These are phyloP conservation scores for Dicranocentrus wangi DNA, from an alignment of 2,888 invertebrate genomes.

Conservation along the genomic window DNA sequence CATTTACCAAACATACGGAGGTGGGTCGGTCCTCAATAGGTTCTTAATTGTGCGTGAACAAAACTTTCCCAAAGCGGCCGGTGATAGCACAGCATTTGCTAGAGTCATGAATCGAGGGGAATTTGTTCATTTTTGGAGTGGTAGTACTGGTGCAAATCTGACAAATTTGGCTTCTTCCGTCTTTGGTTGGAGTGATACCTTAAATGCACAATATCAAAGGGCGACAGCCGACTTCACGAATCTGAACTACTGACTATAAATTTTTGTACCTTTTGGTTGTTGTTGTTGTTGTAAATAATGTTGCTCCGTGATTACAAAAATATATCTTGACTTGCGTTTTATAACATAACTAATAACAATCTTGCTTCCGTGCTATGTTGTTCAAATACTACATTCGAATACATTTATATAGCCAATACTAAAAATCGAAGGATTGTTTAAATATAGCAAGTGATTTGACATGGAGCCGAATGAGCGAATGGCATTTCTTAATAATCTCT, in stretches of 20 bases:
- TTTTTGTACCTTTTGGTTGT: neutral
- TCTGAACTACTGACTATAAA: constrained; percentile 29
- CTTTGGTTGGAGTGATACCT: constrained; percentile 23
- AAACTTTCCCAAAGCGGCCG: constrained; percentile 11
- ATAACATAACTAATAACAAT: no score
- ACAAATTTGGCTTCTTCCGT: constrained; percentile 29
- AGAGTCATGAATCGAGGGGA: constrained; percentile 43
- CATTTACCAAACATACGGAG: constrained; percentile 22
- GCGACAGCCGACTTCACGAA: constrained; percentile 20
- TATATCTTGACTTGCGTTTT: no score
- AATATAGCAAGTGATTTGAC: no score
- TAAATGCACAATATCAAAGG: constrained; percentile 20
- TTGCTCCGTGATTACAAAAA: no score
- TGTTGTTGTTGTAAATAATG: neutral
- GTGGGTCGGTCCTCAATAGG: constrained; percentile 22
- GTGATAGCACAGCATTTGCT: constrained; percentile 26
- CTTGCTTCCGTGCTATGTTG: neutral
- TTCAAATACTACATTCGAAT: neutral
- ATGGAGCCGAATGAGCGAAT: no score
- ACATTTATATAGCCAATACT: neutral
- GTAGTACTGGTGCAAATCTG: constrained; percentile 7
- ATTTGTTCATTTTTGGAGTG: constrained; percentile 51
- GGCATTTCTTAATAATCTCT: neutral
- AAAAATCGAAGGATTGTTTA: no score
- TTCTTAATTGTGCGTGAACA: constrained; percentile 27